Percentiles rank a stretch among this genome's conserved stretches.
Evolutionary conservation across 2,797 vertebrate species (phyloP).

Genomic region (Enteromius thamalakanensis): DNA sequence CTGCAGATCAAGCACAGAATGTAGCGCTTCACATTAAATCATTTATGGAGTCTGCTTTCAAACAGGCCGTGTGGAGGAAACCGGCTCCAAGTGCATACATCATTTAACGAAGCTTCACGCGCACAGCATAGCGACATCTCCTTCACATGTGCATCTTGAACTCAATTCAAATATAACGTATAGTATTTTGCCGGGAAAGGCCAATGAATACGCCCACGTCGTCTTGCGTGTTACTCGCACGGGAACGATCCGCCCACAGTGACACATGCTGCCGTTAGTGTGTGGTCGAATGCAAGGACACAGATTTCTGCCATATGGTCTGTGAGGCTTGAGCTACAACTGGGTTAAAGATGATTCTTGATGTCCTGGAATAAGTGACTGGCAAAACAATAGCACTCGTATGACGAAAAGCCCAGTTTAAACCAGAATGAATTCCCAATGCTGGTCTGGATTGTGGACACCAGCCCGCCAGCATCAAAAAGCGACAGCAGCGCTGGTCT

Average conservation of each 20-base stretch:
- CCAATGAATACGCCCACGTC: conserved; percentile 14
- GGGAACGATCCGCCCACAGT: conserved; percentile 42
- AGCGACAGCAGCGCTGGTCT: not conserved
- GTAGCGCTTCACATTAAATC: conserved; percentile 51
- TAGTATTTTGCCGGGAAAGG: conserved; percentile 29
- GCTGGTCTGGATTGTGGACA: conserved; percentile 9
- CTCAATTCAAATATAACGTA: conserved; percentile 38
- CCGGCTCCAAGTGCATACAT: conserved; percentile 53
- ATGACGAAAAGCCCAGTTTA: not conserved
- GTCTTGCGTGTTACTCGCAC: conserved; percentile 35
- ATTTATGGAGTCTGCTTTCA: conserved; percentile 53
- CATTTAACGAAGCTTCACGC: conserved; percentile 49
- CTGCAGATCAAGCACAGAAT: conserved; percentile 53
- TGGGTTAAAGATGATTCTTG: conserved; percentile 42
- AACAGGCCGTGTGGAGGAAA: conserved; percentile 33
- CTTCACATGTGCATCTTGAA: conserved; percentile 43
- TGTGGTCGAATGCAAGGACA: conserved; percentile 44
- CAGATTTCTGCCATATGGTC: conserved; percentile 50
- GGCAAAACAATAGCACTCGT: not conserved
- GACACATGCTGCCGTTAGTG: conserved; percentile 44
- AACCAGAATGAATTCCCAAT: not conserved
- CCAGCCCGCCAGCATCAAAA: conserved; percentile 7
- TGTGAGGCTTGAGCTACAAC: conserved; percentile 33
- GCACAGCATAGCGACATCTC: conserved; percentile 24
- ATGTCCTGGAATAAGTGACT: conserved; percentile 22